These are phyloP conservation scores for Ctenosaura bakeri DNA, from an alignment of 2,797 vertebrate genomes.

Conservation along the genomic window DNA sequence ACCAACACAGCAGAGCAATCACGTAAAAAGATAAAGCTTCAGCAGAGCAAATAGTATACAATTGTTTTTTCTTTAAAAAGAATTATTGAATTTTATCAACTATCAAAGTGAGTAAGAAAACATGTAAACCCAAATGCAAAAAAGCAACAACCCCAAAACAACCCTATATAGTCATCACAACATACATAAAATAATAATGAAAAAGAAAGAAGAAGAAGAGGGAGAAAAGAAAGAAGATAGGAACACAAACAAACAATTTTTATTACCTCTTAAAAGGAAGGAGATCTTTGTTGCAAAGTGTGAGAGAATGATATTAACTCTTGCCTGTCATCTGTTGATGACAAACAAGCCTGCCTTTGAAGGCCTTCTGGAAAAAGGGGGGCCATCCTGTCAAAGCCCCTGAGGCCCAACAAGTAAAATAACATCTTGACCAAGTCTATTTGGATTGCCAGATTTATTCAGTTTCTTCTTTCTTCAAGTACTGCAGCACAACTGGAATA, in stretches of 20 bases:
- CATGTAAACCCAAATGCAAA: too few species aligned
- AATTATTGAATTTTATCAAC: too few species aligned
- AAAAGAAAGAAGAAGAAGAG: too few species aligned
- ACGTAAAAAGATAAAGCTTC: background rate
- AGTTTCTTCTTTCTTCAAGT: background rate
- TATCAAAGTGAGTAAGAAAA: too few species aligned
- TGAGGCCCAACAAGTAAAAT: background rate
- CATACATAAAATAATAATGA: too few species aligned
- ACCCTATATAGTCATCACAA: too few species aligned
- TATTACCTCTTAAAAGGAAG: background rate
- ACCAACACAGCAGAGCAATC: background rate
- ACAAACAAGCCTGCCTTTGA: too few species aligned
- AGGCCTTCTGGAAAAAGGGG: background rate
- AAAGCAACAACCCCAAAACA: too few species aligned
- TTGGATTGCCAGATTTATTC: background rate
- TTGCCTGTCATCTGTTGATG: too few species aligned
- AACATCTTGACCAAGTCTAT: background rate
- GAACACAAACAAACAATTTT: background rate
- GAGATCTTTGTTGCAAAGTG: too few species aligned
- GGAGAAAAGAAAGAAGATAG: too few species aligned
- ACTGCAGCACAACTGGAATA: constrained; percentile 49
- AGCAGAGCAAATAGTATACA: background rate
- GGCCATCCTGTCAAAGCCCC: background rate
- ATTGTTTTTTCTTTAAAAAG: too few species aligned
- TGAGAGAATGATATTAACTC: background rate